Evolutionary conservation across 1,140 invertebrate genomes (phyloP), one percentile per base, ranked within the genome.

Genomic region (Aphaenogaster floridana): DNA sequence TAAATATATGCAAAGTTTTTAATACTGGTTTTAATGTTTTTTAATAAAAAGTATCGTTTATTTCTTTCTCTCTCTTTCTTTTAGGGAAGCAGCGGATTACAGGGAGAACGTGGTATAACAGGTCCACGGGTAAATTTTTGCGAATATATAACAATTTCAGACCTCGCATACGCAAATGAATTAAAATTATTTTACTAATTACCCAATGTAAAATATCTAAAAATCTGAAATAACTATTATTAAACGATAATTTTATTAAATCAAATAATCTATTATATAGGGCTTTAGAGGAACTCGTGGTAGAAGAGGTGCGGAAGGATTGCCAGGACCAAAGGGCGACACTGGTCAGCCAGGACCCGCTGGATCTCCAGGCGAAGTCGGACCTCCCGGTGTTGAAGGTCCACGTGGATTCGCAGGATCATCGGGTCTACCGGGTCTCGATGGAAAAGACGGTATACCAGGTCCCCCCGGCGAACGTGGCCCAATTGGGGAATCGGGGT

Each of bases 401-500:
- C 96, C 97, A 5, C 94, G 97, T 89, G 97, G 98, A 61, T 91
- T 97, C 13, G 96, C 97, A 4, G 98, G 98, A 6, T 94, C 96
- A 42, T 91, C 96, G 17, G 98, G 98, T 11, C 95, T 96, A 36
- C 96, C 97, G 93, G 97, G 98, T 36, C 97, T 98, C 94, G 95
- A 97, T 86, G 98, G 97, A 9, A 97, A 97, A 94, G 95, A 97
- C 86, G 98, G 97, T 9, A 96, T 97, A 85, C 95, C 97, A 91
- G 97, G 97, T 59, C 97, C 97, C 15, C 96, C 96, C 17, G 98
- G 98, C 42, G 96, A 96, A 66, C 90, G 96, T 63, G 98, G 98
- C 3, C 97, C 97, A 48, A 96, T 96, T 87, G 98, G 98, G 72
- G 97, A 98, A 93, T 95, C 97, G 83, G 98, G 98, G n/a, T 90